Conservation (phyloP, 2,797 vertebrate genomes). For the Fringilla coelebs region DNA sequence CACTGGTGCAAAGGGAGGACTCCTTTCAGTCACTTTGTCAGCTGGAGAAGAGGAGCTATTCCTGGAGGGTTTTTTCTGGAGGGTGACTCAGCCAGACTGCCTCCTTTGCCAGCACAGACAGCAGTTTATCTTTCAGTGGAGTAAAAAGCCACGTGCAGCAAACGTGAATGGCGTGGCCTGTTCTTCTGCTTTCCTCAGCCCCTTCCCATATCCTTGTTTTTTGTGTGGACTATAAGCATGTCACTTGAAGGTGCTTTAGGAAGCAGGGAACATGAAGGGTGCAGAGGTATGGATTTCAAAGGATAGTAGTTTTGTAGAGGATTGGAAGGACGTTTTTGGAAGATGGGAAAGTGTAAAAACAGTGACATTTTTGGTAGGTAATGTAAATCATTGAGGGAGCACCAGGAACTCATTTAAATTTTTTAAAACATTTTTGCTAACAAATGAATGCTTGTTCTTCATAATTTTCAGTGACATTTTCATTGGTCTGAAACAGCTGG, state of each 20-base stretch:
- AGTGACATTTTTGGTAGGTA: background rate
- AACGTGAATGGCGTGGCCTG: rapidly evolving
- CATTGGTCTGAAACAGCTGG: background rate
- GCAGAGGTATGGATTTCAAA: background rate
- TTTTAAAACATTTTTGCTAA: background rate
- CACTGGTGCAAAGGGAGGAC: background rate
- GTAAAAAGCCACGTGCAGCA: background rate
- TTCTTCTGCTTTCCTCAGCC: background rate
- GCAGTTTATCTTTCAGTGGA: conserved; percentile 1
- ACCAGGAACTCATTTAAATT: background rate
- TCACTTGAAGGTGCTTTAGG: background rate
- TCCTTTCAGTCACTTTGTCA: background rate
- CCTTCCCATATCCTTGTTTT: background rate
- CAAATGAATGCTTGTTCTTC: background rate
- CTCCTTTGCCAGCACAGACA: background rate
- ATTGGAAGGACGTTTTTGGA: background rate
- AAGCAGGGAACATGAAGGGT: background rate
- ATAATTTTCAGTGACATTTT: background rate
- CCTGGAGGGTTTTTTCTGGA: background rate
- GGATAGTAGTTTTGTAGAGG: background rate
- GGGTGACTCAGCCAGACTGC: background rate
- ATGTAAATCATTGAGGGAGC: background rate
- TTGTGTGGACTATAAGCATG: background rate
- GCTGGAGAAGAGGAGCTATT: conserved; percentile 23
- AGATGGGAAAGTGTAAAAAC: background rate